These are phyloP conservation scores for Cosmopolites sordidus DNA, from an alignment of 2,888 invertebrate genomes.

Conservation along the genomic window DNA sequence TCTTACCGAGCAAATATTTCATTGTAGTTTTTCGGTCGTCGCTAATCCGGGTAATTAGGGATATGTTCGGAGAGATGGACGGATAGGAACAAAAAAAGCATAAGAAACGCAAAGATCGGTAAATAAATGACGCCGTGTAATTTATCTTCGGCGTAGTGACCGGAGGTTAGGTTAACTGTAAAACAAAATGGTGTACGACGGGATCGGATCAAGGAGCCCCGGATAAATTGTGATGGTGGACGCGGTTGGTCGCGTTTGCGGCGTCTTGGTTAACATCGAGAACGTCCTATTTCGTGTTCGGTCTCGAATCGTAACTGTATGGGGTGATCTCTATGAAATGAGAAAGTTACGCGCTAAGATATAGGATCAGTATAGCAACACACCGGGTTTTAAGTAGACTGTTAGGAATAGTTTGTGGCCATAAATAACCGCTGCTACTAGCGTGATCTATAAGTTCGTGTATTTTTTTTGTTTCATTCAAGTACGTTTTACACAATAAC, in stretches of 20 bases:
- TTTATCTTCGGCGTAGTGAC: slow-evolving; percentile 7
- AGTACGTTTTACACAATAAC: too few species aligned
- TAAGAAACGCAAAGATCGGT: slow-evolving; percentile 4
- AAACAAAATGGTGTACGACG: slow-evolving; percentile 1
- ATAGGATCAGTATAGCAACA: too few species aligned
- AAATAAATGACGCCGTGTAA: slow-evolving; percentile 9
- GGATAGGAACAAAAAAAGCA: slow-evolving; percentile 7
- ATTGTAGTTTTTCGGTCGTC: slow-evolving; percentile 7
- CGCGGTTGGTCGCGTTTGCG: background rate
- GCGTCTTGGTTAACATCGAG: background rate
- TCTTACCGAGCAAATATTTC: slow-evolving; percentile 4
- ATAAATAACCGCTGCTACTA: too few species aligned
- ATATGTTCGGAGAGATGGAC: slow-evolving; percentile 7
- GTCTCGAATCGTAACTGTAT: too few species aligned
- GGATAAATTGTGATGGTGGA: background rate
- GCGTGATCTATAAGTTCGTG: too few species aligned
- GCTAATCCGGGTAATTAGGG: slow-evolving; percentile 12
- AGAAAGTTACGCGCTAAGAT: too few species aligned
- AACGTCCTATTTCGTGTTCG: slow-evolving; percentile 1
- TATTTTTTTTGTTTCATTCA: too few species aligned
- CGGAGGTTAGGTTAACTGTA: slow-evolving; percentile 4
- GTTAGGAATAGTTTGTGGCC: too few species aligned
- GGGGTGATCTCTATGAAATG: too few species aligned
- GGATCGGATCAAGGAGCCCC: background rate
- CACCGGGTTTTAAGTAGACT: too few species aligned